phyloP scores from a whole-genome alignment of 2,113 vertebrate species.

The Hyperoodon ampullatus region DNA sequence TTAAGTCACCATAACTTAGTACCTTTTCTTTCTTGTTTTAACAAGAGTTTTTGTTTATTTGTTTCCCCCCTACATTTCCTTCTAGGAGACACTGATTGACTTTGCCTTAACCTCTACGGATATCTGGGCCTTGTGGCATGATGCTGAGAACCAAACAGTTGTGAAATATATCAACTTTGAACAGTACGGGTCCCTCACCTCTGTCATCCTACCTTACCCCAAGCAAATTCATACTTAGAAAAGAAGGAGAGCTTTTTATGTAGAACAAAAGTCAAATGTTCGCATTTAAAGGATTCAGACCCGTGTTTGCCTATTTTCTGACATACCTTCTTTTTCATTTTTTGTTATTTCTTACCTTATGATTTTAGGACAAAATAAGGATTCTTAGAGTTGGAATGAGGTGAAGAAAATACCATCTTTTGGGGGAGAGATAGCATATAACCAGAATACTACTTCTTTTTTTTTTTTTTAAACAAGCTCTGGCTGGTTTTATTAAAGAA shows the following conservation, averaged over 20 bases:
- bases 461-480: not conserved
- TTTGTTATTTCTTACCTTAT: not conserved
- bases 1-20: not conserved
- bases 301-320: not conserved
- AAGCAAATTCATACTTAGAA: not conserved
- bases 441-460: not conserved
- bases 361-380: slow-evolving; percentile 2
- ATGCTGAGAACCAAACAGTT: slow-evolving; percentile 91
- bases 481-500: not conserved
- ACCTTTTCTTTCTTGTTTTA: not conserved
- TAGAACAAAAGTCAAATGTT: not conserved
- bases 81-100: slow-evolving; percentile 93
- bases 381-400: not conserved
- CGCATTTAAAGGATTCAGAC: not conserved
- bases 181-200: slow-evolving; percentile 86
- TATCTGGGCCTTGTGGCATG: slow-evolving; percentile 96
- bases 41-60: not conserved
- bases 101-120: slow-evolving; percentile 94
- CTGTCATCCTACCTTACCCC: not conserved
- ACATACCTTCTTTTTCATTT: not conserved
- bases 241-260: not conserved
- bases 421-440: not conserved
- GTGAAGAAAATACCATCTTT: not conserved
- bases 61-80: not conserved
- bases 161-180: slow-evolving; percentile 98